Evolutionary conservation across 2,797 vertebrate genomes (phyloP).

Genomic region (Pelobates cultripes): DNA sequence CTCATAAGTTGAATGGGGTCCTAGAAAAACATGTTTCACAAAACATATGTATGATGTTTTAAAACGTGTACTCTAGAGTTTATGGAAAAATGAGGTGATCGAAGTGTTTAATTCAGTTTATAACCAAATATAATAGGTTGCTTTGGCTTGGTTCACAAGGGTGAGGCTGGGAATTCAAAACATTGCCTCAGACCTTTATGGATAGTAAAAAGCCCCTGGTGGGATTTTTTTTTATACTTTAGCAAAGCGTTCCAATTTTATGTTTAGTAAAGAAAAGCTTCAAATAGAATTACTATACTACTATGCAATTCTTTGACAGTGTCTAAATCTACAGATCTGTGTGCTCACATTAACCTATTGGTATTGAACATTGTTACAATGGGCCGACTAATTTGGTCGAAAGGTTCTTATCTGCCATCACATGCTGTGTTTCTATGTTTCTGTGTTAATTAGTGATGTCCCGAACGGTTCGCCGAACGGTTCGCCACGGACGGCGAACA

Average conservation of each 20-base stretch:
- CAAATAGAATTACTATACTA: too few relatives aligned
- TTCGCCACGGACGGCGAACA: too few relatives aligned
- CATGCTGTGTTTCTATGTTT: too few relatives aligned
- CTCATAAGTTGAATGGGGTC: constrained; percentile 16
- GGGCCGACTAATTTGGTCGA: too few relatives aligned
- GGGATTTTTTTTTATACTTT: constrained; percentile 10
- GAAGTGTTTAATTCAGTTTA: constrained; percentile 31
- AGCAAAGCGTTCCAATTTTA: too few relatives aligned
- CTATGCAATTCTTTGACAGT: too few relatives aligned
- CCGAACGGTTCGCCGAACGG: too few relatives aligned
- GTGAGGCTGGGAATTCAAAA: constrained; percentile 21
- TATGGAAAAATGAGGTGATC: constrained; percentile 31
- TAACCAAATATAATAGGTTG: constrained; percentile 43
- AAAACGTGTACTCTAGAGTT: constrained; percentile 5
- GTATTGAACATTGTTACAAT: too few relatives aligned
- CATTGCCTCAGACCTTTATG: constrained; percentile 35
- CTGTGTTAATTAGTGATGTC: too few relatives aligned
- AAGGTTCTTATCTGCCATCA: too few relatives aligned
- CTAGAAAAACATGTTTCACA: constrained; percentile 19
- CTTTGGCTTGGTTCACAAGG: constrained; percentile 17
- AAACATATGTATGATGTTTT: constrained; percentile 15
- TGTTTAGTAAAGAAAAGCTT: too few relatives aligned
- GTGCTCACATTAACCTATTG: background rate
- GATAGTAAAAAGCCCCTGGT: constrained; percentile 22
- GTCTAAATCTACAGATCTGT: too few relatives aligned